phyloP scores from a whole-genome alignment of 2,797 vertebrate species.

The Prionace glauca region DNA sequence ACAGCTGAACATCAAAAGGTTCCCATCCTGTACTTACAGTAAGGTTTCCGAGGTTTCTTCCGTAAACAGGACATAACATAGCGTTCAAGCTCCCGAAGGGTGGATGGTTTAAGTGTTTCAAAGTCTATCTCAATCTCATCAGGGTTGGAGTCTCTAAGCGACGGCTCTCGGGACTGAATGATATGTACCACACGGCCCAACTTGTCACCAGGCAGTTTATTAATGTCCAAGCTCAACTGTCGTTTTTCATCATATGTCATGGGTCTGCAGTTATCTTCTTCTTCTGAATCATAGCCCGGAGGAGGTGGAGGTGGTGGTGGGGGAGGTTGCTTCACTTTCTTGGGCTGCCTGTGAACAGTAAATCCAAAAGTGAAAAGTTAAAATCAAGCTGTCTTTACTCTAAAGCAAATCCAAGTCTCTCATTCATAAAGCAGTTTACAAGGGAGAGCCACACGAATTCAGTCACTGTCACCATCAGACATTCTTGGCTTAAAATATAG shows the following conservation, averaged over 20 bases:
- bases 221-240: slow-evolving; percentile 86
- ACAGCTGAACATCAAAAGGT: background rate
- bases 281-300: slow-evolving; percentile 75
- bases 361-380: background rate
- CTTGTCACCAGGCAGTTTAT: slow-evolving; percentile 86
- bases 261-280: slow-evolving; percentile 78
- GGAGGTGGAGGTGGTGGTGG: slow-evolving; percentile 47
- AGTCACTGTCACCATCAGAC: slow-evolving; percentile 38
- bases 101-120: slow-evolving; percentile 87
- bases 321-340: slow-evolving; percentile 54
- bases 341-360: slow-evolving; percentile 57
- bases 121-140: slow-evolving; percentile 95
- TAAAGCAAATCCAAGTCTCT: background rate
- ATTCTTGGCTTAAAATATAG: slow-evolving; percentile 30
- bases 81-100: slow-evolving; percentile 78
- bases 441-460: background rate
- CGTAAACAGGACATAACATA: slow-evolving; percentile 87
- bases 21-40: slow-evolving; percentile 52
- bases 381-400: background rate
- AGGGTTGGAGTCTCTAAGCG: slow-evolving; percentile 82
- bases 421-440: background rate
- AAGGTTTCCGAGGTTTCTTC: slow-evolving; percentile 84
- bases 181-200: slow-evolving; percentile 88
- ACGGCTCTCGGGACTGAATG: slow-evolving; percentile 85
- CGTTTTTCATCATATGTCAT: slow-evolving; percentile 92